phyloP scores from a whole-genome alignment of 2,888 invertebrate genomes.

The Tipula vernalis region DNA sequence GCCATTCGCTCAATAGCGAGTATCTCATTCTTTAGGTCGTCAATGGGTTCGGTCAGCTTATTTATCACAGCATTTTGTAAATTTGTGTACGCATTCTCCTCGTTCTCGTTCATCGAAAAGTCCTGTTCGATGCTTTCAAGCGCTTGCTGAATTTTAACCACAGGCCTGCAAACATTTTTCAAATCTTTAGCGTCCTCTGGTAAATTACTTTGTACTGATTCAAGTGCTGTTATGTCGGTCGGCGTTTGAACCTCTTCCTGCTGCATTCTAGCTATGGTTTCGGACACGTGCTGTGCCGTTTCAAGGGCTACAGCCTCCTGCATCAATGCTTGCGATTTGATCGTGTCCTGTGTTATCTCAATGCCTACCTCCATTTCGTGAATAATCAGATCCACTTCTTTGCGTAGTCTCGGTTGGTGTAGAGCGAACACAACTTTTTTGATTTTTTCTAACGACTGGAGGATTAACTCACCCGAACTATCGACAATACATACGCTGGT shows the following conservation, averaged over 20 bases:
- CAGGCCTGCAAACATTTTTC: constrained; percentile 32
- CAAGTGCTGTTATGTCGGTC: constrained; percentile 26
- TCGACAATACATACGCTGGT: constrained; percentile 55
- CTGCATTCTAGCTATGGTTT: constrained; percentile 32
- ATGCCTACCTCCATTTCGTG: constrained; percentile 41
- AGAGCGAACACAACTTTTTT: constrained; percentile 37
- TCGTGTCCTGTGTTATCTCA: constrained; percentile 41
- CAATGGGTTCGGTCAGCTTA: constrained; percentile 29
- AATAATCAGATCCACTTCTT: constrained; percentile 37
- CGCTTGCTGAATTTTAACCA: constrained; percentile 36
- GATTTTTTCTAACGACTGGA: constrained; percentile 41
- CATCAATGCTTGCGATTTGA: constrained; percentile 41
- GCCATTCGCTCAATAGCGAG: constrained; percentile 26
- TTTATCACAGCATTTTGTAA: constrained; percentile 28
- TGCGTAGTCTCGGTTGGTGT: constrained; percentile 34
- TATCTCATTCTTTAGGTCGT: constrained; percentile 25
- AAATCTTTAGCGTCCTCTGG: constrained; percentile 31
- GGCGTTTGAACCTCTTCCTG: constrained; percentile 23
- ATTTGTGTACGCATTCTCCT: constrained; percentile 29
- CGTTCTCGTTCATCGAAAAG: constrained; percentile 29
- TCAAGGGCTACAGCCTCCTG: constrained; percentile 39
- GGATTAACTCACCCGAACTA: constrained; percentile 43
- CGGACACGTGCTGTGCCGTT: constrained; percentile 32
- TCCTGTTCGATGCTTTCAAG: constrained; percentile 33
- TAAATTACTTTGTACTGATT: constrained; percentile 25